These are phyloP conservation scores for Cryptus viduatorius DNA, from an alignment of 2,888 invertebrate genomes.

Conservation along the genomic window DNA sequence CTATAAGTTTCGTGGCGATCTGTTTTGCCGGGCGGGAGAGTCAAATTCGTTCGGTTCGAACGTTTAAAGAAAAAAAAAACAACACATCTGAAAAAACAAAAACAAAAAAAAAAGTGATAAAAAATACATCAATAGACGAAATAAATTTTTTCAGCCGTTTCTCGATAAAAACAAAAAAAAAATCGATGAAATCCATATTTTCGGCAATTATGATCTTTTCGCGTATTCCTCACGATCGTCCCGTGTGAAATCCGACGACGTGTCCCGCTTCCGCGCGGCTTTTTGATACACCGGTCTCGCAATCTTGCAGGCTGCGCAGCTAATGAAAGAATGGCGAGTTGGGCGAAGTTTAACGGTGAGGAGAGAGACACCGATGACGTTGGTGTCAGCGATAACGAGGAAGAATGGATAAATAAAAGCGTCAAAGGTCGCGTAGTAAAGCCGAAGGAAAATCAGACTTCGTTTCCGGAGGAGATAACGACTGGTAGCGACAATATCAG, in stretches of 20 bases:
- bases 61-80: neutral
- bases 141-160: neutral
- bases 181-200: neutral
- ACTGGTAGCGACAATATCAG: neutral
- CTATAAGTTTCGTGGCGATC: neutral
- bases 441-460: neutral
- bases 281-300: neutral
- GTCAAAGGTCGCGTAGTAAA: constrained; percentile 46
- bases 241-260: neutral
- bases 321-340: constrained; percentile 79
- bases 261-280: neutral
- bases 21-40: neutral
- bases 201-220: neutral
- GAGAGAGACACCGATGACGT: constrained; percentile 35
- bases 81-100: neutral
- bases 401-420: constrained; percentile 59
- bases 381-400: constrained; percentile 38
- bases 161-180: constrained; percentile 4
- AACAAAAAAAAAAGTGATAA: neutral
- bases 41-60: neutral
- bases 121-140: neutral
- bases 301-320: neutral
- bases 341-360: constrained; percentile 80
- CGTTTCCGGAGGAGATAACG: neutral
- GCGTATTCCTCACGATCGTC: neutral